phyloP scores from a whole-genome alignment of 2,888 invertebrate species.

The Pinctada fucata region DNA sequence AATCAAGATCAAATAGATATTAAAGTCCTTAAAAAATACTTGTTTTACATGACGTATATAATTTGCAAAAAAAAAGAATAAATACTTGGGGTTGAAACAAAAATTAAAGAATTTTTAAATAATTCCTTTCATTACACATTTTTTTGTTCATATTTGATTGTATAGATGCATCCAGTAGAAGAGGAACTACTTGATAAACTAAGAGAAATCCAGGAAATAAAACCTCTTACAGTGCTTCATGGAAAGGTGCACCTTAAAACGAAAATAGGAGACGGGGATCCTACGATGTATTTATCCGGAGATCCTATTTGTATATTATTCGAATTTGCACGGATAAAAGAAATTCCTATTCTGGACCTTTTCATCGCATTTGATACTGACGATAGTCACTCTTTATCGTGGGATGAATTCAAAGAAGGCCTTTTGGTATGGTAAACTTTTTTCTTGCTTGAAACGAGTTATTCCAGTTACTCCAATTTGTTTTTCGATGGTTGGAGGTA shows the following conservation, averaged over 20 bases:
- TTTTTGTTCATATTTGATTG: neutral
- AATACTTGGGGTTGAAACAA: too few relatives aligned
- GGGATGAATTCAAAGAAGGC: conserved; percentile 36
- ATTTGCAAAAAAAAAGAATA: too few relatives aligned
- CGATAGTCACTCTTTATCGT: conserved; percentile 34
- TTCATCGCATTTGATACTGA: conserved; percentile 33
- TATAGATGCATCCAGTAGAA: conserved; percentile 32
- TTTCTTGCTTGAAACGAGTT: too few relatives aligned
- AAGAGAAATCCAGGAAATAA: neutral
- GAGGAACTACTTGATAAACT: conserved; percentile 23
- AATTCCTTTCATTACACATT: too few relatives aligned
- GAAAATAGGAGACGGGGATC: conserved; percentile 14
- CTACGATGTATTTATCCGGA: conserved; percentile 34
- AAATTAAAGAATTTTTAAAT: too few relatives aligned
- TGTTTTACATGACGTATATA: neutral
- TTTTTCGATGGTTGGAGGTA: neutral
- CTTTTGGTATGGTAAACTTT: conserved; percentile 19
- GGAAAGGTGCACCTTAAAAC: conserved; percentile 27
- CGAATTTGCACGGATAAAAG: conserved; percentile 32
- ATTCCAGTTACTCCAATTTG: neutral
- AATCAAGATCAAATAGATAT: neutral
- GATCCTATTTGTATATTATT: conserved; percentile 30
- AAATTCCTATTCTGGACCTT: conserved; percentile 28
- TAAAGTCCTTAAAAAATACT: neutral
- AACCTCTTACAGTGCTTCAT: conserved; percentile 4